Percentiles rank a stretch among this genome's conserved stretches.
These are phyloP conservation scores for Mustela nigripes DNA, from an alignment of 2,113 vertebrate genomes.

Conservation along the genomic window DNA sequence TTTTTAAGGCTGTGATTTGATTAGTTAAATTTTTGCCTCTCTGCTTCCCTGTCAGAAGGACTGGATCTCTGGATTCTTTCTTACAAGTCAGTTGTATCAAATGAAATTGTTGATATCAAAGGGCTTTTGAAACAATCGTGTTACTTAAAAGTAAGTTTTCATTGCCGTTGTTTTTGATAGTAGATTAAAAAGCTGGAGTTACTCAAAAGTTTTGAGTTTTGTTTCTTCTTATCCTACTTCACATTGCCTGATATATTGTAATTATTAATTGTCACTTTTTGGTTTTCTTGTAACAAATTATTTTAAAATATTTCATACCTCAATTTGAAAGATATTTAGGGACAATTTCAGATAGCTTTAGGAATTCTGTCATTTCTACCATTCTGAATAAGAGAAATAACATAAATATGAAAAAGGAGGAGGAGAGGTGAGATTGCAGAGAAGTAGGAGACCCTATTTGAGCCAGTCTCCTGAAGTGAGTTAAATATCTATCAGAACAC, in stretches of 20 bases:
- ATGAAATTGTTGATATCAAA: conserved; percentile 9
- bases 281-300: conserved; percentile 12
- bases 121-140: background rate
- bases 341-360: background rate
- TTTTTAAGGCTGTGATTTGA: background rate
- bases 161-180: background rate
- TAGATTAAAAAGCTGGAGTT: background rate
- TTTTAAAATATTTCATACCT: background rate
- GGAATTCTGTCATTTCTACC: background rate
- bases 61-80: background rate
- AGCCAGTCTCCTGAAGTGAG: too few species aligned
- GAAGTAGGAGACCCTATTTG: too few species aligned
- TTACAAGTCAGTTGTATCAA: background rate
- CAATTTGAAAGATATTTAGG: background rate
- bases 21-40: background rate
- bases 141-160: background rate
- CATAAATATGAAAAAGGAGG: too few species aligned
- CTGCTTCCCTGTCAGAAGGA: background rate
- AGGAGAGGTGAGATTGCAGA: too few species aligned
- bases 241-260: background rate
- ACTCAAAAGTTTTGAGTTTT: background rate
- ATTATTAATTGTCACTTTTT: background rate
- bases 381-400: conserved; percentile 15
- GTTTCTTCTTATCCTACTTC: background rate
- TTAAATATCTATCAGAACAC: too few species aligned